A percentile compares a stretch with the other conserved stretches of the same genome.
These are phyloP conservation scores for Staurois parvus DNA, from an alignment of 2,797 vertebrate genomes.

Conservation along the genomic window DNA sequence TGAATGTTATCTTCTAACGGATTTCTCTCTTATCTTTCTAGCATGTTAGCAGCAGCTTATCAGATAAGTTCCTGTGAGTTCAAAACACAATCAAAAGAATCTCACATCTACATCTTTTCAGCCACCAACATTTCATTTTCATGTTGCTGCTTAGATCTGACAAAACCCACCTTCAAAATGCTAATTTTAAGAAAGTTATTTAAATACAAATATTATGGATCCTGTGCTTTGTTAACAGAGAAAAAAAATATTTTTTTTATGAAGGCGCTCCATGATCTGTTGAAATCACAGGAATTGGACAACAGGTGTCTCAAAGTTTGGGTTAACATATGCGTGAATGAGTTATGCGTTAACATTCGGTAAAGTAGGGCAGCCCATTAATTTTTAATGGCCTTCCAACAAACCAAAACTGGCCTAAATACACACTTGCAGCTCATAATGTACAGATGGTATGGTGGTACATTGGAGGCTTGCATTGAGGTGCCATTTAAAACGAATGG, in stretches of 20 bases:
- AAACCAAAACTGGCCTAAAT: too few species aligned
- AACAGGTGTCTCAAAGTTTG: too few species aligned
- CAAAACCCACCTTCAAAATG: background rate
- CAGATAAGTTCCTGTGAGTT: slow-evolving; percentile 37
- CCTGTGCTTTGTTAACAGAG: background rate
- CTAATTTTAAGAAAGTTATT: background rate
- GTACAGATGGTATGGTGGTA: too few species aligned
- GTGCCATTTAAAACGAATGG: too few species aligned
- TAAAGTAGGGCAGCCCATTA: too few species aligned
- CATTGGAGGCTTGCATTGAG: too few species aligned
- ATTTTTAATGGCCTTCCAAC: too few species aligned
- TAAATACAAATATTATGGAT: background rate
- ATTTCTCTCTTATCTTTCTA: slow-evolving; percentile 38
- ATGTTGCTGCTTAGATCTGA: slow-evolving; percentile 24
- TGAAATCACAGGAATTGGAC: too few species aligned
- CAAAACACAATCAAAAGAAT: slow-evolving; percentile 23
- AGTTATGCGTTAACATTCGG: too few species aligned
- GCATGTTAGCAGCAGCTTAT: slow-evolving; percentile 30
- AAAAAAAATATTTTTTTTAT: background rate
- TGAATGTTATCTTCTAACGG: slow-evolving; percentile 52
- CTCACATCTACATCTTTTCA: background rate
- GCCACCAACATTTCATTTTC: slow-evolving; percentile 9
- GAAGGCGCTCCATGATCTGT: too few species aligned
- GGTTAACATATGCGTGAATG: too few species aligned
- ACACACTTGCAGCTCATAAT: too few species aligned